Evolutionary conservation across 2,113 vertebrate species (phyloP).

Genomic region (Tringa solitaria): DNA sequence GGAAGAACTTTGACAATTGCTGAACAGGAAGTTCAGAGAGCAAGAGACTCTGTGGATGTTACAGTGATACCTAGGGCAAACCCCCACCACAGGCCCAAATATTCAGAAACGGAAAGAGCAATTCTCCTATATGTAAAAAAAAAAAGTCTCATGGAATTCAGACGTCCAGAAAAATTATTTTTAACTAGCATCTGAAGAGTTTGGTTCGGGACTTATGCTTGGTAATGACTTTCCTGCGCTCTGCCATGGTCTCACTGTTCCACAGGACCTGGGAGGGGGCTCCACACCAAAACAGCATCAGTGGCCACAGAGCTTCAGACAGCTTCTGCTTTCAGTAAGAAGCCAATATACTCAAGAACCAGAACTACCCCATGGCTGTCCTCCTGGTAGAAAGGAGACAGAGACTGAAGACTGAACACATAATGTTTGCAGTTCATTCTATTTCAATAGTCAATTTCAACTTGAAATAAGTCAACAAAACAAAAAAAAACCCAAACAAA

Average conservation of each 20-base stretch:
- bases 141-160: background rate
- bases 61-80: background rate
- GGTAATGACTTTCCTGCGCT: background rate
- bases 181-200: background rate
- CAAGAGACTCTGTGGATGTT: background rate
- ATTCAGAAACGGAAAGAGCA: background rate
- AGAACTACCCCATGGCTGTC: background rate
- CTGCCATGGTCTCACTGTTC: background rate
- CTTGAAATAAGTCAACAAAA: too few species aligned
- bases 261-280: background rate
- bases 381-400: background rate
- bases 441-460: background rate
- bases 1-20: background rate
- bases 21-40: background rate
- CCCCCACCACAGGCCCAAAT: background rate
- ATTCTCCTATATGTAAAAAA: background rate
- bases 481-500: too few species aligned
- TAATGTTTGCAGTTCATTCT: background rate
- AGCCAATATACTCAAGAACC: background rate
- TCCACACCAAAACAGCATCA: background rate
- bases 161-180: background rate
- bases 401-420: background rate
- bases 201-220: background rate
- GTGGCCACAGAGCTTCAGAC: background rate
- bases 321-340: background rate